Evolutionary conservation across 2,113 vertebrate species (phyloP).

Genomic region (Microtus ochrogaster): DNA sequence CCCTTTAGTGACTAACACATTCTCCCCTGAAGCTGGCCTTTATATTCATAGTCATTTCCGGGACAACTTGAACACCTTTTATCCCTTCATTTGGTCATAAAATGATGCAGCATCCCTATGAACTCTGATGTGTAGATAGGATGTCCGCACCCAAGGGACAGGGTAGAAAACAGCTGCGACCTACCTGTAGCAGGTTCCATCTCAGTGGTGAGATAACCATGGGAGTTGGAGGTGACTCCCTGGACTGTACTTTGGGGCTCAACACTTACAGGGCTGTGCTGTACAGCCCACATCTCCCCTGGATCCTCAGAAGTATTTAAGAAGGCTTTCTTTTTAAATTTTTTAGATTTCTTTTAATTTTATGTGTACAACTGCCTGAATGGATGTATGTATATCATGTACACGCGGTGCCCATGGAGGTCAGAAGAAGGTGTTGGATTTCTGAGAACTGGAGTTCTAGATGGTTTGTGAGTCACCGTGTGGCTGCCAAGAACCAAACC

Average conservation of each 20-base stretch:
- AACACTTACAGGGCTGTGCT: neutral
- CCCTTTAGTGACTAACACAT: neutral
- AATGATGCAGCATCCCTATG: neutral
- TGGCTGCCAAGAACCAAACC: neutral
- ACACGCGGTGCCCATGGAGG: neutral
- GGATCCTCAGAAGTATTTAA: neutral
- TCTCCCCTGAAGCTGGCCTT: slow-evolving; percentile 37
- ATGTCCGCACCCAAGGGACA: neutral
- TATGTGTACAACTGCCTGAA: neutral
- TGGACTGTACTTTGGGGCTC: neutral
- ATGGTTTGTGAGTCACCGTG: neutral
- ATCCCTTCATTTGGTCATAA: neutral
- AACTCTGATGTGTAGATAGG: neutral
- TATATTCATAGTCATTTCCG: slow-evolving; percentile 32
- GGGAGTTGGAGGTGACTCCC: neutral
- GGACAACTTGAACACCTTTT: neutral
- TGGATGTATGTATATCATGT: neutral
- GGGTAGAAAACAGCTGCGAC: neutral
- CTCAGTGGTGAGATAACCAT: neutral
- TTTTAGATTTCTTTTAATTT: neutral
- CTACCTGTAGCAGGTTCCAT: too few species aligned
- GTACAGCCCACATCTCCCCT: accelerated
- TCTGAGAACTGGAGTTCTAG: neutral
- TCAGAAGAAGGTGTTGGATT: neutral
- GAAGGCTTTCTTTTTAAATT: neutral